Evolutionary conservation across 2,888 invertebrate species (phyloP).

Genomic region (Ectropis crepuscularia): DNA sequence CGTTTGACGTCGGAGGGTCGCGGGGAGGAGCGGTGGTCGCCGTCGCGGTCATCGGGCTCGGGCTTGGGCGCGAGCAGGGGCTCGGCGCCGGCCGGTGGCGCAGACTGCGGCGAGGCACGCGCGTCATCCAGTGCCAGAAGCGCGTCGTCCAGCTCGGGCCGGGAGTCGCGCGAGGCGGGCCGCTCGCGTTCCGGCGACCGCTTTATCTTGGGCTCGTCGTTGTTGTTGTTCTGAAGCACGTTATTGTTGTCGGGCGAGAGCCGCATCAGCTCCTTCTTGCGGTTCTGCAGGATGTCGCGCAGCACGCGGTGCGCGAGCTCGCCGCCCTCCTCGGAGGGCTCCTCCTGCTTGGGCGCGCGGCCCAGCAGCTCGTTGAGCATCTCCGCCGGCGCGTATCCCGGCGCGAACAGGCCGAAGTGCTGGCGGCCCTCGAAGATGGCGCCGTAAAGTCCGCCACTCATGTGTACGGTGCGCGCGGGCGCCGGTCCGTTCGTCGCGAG

Average conservation of each 20-base stretch:
- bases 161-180: constrained; percentile 87
- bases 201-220: constrained; percentile 83
- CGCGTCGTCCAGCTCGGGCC: constrained; percentile 86
- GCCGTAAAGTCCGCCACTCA: constrained; percentile 94
- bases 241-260: constrained; percentile 86
- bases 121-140: constrained; percentile 85
- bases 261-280: constrained; percentile 92
- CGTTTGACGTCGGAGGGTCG: constrained; percentile 92
- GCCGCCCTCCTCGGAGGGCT: constrained; percentile 82
- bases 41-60: constrained; percentile 86
- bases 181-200: constrained; percentile 86
- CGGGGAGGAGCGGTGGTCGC: constrained; percentile 83
- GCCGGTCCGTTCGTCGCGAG: constrained; percentile 83
- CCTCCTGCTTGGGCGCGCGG: constrained; percentile 90
- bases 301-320: constrained; percentile 93
- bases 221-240: constrained; percentile 83
- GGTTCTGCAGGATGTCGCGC: constrained; percentile 94
- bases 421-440: constrained; percentile 93
- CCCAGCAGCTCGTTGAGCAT: constrained; percentile 96
- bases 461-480: constrained; percentile 89
- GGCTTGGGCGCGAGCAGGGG: constrained; percentile 86
- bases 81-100: constrained; percentile 78
- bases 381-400: constrained; percentile 94
- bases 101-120: constrained; percentile 83
- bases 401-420: constrained; percentile 92